Percentiles rank a stretch among this genome's conserved stretches.
phyloP scores from a whole-genome alignment of 2,113 vertebrate genomes.

The Hemiscyllium ocellatum region DNA sequence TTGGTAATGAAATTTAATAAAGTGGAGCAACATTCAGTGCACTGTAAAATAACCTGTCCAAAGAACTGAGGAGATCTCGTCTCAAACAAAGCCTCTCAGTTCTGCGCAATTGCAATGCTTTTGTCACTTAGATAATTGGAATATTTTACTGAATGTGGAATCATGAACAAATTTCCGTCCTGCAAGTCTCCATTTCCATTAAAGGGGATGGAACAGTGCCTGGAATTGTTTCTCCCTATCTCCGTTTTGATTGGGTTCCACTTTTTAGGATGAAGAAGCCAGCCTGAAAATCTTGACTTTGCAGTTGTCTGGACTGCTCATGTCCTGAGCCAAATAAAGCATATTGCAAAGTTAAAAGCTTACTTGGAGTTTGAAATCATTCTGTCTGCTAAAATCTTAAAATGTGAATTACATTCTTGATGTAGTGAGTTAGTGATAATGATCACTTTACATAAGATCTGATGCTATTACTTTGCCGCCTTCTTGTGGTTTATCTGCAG shows the following conservation, averaged over 20 bases:
- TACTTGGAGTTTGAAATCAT: conserved; percentile 22
- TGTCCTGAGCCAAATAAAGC: not conserved
- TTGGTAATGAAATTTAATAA: not conserved
- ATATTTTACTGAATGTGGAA: conserved; percentile 9
- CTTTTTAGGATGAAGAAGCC: not conserved
- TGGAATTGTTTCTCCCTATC: not conserved
- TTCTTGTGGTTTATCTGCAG: not conserved
- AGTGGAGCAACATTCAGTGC: not conserved
- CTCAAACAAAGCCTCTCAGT: not conserved
- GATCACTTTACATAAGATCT: not conserved
- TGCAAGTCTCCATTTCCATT: not conserved
- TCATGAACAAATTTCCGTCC: not conserved
- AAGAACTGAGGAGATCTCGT: not conserved
- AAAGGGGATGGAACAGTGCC: not conserved
- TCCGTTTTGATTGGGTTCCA: not conserved
- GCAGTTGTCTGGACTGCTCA: conserved; percentile 4
- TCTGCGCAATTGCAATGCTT: not conserved
- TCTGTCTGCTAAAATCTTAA: not conserved
- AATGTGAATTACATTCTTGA: not conserved
- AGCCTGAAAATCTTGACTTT: not conserved
- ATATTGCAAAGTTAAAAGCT: conserved; percentile 5
- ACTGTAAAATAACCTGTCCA: not conserved
- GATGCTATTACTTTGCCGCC: not conserved
- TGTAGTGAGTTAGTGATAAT: not conserved
- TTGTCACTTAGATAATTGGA: not conserved